Evolutionary conservation across 2,888 invertebrate genomes (phyloP).

Genomic region (Drosophila mayaguana): DNA sequence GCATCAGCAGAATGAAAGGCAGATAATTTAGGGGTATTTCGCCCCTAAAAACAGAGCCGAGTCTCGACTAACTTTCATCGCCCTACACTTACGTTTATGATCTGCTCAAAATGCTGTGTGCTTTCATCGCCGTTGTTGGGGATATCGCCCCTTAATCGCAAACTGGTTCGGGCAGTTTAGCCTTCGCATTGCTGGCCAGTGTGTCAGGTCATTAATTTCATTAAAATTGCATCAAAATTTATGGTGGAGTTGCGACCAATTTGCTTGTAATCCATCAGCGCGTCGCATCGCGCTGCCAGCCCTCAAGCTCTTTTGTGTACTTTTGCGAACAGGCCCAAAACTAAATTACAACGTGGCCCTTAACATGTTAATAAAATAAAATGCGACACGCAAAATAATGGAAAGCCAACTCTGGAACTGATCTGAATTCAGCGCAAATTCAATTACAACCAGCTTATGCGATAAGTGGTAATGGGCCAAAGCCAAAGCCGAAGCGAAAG

Average conservation of each 20-base stretch:
- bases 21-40: slow-evolving; percentile 38
- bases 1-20: neutral
- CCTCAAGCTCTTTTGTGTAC: slow-evolving; percentile 48
- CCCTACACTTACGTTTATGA: slow-evolving; percentile 42
- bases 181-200: slow-evolving; percentile 48
- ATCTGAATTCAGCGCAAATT: slow-evolving; percentile 51
- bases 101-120: slow-evolving; percentile 36
- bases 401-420: slow-evolving; percentile 11
- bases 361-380: slow-evolving; percentile 78
- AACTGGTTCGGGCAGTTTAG: slow-evolving; percentile 34
- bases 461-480: slow-evolving; percentile 56
- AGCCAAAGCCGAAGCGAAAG: slow-evolving; percentile 35
- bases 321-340: slow-evolving; percentile 37
- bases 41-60: slow-evolving; percentile 20
- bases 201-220: slow-evolving; percentile 72
- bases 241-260: slow-evolving; percentile 53
- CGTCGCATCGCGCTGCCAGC: slow-evolving; percentile 45
- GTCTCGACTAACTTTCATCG: slow-evolving; percentile 50
- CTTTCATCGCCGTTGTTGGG: slow-evolving; percentile 52
- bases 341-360: slow-evolving; percentile 72
- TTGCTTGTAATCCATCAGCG: slow-evolving; percentile 74
- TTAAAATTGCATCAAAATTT: slow-evolving; percentile 75
- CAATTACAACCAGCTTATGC: slow-evolving; percentile 65
- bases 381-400: slow-evolving; percentile 53
- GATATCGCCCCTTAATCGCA: slow-evolving; percentile 38